Evolutionary conservation across 2,888 invertebrate genomes (phyloP), one percentile per base, ranked within the genome.

Genomic region (Drosophila conformis): DNA sequence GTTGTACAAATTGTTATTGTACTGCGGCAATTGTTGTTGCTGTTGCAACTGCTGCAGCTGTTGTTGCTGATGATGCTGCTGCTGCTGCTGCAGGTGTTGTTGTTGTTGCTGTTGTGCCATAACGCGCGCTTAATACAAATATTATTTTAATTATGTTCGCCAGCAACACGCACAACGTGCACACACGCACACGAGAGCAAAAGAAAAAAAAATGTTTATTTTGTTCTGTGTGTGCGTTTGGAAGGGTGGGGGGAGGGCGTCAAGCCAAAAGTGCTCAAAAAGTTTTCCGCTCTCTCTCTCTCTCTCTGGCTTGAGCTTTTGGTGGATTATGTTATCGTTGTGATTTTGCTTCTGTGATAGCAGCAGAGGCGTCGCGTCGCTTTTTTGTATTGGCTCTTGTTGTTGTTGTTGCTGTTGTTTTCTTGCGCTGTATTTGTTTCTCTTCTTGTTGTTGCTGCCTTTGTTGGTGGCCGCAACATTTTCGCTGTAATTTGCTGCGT

Each of bases 51-150:
- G 80, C 79, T 31, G 62, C 36, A 74, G 67, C 40, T 68, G 69
- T n/a, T 74, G 71, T 42, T 80, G 73, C 18, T 73, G 76, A 21
- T 73, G 83, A 35, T 66, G 66, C 64, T 70, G 73, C 51, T 83
- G 71, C 35, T 82, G 67, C 48, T 70, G 76, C 31, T 75, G 76
- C 35, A 82, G 73, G 49, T 78, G 78, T 21, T 69, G 78, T 68
- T 78, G 75, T 58, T 86, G 84, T 71, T 85, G 84, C 67, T 84
- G 84, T 65, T 85, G 84, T 79, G 84, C 89, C 84, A 85, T 85
- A 80, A 73, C 85, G 82, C 69, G 82, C 69, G 71, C 74, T 89
- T 89, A 66, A 73, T 74, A 82, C 56, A 78, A 89, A 87, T 89
- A 61, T 69, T 69, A 78, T 48, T 59, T 76, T 58, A 76, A 87